Evolutionary conservation across 2,113 vertebrate species (phyloP), one percentile per base, ranked within the genome.

Genomic region (Gobiocypris rarus): DNA sequence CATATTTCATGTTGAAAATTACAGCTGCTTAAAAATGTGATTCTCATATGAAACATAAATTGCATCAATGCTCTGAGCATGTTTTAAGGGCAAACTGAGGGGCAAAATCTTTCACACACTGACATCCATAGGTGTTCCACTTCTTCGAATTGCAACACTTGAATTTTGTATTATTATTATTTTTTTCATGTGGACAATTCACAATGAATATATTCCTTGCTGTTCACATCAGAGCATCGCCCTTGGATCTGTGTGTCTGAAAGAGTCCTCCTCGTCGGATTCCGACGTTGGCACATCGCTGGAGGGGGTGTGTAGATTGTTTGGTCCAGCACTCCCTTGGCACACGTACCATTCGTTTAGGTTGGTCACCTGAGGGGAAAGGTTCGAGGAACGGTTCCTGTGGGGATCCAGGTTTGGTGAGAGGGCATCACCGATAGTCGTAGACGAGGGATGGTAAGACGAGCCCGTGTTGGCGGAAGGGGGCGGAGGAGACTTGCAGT

Each of bases 271-370:
- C 0, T 95, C 97, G 73, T 98, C 97, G 3, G 96, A 96, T 15
- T 96, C 95, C 0, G 97, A 97, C 71, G 97, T 97, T 73, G 95
- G 91, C 89, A 93, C 93, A 0, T 96, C 96, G 90, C 96, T 98
- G 90, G 96, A 96, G 78, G 97, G 96, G 15, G 95, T 95, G 89
- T 96, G 96, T 67, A 98, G 94, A 92, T 96, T 95, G 87, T 95
- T 95, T 71, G 95, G 94, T 0, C 90, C 95, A 0, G 95, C 97
- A 77, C 94, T 96, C 17, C 96, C 97, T 89, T 98, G 97, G 91
- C 97, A 98, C 85, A 98, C 97, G 38, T 99, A 98, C 97, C 97
- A 99, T 94, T 99, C 97, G 80, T 96, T 99, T 91, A 99, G 96
- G 94, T 99, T 96, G 92, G 96, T 97, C 89, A 97, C 97, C 90